Evolutionary conservation across 2,113 vertebrate genomes (phyloP).

Genomic region (Crocuta crocuta): DNA sequence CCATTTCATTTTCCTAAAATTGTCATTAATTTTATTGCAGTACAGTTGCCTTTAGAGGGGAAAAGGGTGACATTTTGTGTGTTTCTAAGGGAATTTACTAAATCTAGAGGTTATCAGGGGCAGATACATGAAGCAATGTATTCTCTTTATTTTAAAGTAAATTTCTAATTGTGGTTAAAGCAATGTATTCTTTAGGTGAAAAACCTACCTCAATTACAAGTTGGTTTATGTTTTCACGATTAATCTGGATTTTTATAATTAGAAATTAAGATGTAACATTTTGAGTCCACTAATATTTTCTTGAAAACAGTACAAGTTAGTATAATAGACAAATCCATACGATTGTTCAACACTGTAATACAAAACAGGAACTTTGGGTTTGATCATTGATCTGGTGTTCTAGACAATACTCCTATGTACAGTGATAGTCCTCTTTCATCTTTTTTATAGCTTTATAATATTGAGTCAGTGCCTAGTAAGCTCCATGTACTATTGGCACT

Average conservation of each 20-base stretch:
- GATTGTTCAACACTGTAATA: neutral
- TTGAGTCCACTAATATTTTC: neutral
- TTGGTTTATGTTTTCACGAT: conserved; percentile 47
- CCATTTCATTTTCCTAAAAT: conserved; percentile 24
- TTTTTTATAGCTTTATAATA: neutral
- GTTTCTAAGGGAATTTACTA: conserved; percentile 44
- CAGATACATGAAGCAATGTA: neutral
- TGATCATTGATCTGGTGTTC: conserved; percentile 13
- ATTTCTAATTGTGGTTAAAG: conserved; percentile 48
- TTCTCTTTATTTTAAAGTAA: conserved; percentile 1
- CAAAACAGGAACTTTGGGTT: neutral
- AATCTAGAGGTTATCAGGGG: neutral
- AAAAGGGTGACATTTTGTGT: neutral
- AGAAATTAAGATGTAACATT: conserved; percentile 57
- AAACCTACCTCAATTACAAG: conserved; percentile 58
- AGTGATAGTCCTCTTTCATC: neutral
- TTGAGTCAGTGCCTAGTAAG: neutral
- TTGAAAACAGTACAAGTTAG: neutral
- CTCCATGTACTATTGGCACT: neutral
- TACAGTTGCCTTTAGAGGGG: neutral
- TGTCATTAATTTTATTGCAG: conserved; percentile 34
- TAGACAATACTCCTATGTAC: neutral
- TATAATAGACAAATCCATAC: neutral
- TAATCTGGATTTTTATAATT: conserved; percentile 53
- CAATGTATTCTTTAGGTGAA: conserved; percentile 20